Evolutionary conservation across 2,113 vertebrate genomes (phyloP).

Genomic region (Ctenomys sociabilis): DNA sequence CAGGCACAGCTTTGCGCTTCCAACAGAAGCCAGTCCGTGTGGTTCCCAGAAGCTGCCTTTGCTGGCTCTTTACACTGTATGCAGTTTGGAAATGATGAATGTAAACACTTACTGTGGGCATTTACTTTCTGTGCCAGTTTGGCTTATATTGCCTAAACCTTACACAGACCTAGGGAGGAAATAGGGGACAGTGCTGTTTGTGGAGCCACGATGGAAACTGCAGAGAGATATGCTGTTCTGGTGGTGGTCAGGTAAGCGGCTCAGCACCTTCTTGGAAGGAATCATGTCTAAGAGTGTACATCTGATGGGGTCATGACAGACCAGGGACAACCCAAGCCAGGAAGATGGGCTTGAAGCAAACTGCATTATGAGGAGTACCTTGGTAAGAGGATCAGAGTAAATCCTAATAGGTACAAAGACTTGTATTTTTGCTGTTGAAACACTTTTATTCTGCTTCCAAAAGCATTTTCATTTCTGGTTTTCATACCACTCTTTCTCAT

Average conservation of each 20-base stretch:
- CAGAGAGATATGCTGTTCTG: not conserved
- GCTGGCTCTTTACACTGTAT: conserved; percentile 81
- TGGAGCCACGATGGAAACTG: not conserved
- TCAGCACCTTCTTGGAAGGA: conserved; percentile 77
- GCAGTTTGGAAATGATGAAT: conserved; percentile 88
- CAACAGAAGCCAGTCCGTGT: conserved; percentile 84
- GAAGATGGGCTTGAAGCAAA: conserved; percentile 85
- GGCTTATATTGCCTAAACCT: conserved; percentile 84
- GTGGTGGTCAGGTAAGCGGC: conserved; percentile 45
- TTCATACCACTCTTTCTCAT: conserved; percentile 61
- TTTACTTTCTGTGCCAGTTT: conserved; percentile 88
- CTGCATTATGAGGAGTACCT: conserved; percentile 85
- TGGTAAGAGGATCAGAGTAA: conserved; percentile 84
- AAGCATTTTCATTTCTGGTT: conserved; percentile 84
- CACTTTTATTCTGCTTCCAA: conserved; percentile 82
- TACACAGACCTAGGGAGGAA: conserved; percentile 2
- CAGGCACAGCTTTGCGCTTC: conserved; percentile 78
- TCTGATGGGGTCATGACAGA: conserved; percentile 80
- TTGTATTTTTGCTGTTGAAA: conserved; percentile 84
- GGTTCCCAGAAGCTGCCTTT: conserved; percentile 71
- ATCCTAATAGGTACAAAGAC: conserved; percentile 86
- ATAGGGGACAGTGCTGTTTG: conserved; percentile 46
- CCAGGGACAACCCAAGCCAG: conserved; percentile 77
- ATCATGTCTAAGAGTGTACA: conserved; percentile 82
- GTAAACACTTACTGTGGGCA: conserved; percentile 85